Evolutionary conservation across 2,113 vertebrate species (phyloP).

Genomic region (Thamnaconus septentrionalis): DNA sequence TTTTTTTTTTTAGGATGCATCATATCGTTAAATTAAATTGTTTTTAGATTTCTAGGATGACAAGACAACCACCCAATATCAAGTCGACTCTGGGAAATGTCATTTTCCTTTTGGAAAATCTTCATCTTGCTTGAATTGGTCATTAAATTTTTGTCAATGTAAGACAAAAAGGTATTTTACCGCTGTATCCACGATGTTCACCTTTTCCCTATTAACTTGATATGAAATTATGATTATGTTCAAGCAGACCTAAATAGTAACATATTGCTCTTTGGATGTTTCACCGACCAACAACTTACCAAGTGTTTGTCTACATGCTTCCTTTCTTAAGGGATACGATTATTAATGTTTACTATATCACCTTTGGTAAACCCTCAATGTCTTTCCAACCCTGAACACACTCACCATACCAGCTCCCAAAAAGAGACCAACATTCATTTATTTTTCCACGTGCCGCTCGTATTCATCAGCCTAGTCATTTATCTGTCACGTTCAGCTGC

Average conservation of each 20-base stretch:
- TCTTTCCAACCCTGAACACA: slow-evolving; percentile 9
- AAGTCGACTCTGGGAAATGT: background rate
- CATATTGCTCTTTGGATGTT: too few species aligned
- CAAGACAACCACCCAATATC: too few species aligned
- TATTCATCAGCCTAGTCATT: slow-evolving; percentile 53
- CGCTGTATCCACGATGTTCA: too few species aligned
- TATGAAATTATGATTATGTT: too few species aligned
- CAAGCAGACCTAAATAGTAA: too few species aligned
- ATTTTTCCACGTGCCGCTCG: slow-evolving; percentile 21
- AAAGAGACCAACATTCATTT: background rate
- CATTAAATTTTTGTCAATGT: too few species aligned
- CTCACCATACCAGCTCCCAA: background rate
- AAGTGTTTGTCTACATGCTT: too few species aligned
- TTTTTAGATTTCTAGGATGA: background rate
- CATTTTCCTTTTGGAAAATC: background rate
- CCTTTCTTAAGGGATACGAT: too few species aligned
- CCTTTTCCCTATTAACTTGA: too few species aligned
- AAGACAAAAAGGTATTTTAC: too few species aligned
- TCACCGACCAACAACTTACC: too few species aligned
- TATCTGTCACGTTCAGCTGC: slow-evolving; percentile 52
- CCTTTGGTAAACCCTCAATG: slow-evolving; percentile 20
- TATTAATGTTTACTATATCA: too few species aligned
- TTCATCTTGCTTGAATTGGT: background rate
- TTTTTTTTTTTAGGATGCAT: background rate
- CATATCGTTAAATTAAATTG: background rate